phyloP scores from a whole-genome alignment of 2,888 invertebrate genomes.

The Amphipoea oculea region DNA sequence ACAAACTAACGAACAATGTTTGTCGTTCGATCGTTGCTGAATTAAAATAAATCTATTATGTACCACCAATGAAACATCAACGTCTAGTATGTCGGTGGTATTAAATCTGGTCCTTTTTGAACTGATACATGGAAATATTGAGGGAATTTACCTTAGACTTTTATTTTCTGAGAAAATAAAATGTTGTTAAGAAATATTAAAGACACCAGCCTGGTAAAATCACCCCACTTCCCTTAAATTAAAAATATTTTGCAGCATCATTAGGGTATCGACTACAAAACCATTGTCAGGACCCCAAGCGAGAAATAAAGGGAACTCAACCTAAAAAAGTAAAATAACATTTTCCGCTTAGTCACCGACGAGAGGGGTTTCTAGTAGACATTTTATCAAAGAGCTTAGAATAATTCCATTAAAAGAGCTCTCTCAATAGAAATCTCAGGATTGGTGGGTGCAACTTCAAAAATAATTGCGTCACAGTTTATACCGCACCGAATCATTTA shows the following conservation, averaged over 20 bases:
- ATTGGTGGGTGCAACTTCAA: slow-evolving; percentile 15
- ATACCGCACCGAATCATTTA: slow-evolving; percentile 18
- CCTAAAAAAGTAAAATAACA: slow-evolving; percentile 42
- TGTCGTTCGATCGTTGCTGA: background rate
- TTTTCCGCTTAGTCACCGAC: slow-evolving; percentile 50
- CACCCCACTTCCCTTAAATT: slow-evolving; percentile 31
- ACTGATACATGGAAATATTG: background rate
- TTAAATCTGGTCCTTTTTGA: background rate
- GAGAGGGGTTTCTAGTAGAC: slow-evolving; percentile 26
- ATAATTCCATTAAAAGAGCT: slow-evolving; percentile 49
- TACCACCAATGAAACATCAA: background rate
- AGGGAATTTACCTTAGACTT: background rate
- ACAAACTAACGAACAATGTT: too few species aligned
- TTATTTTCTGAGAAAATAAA: background rate
- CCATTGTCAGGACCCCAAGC: slow-evolving; percentile 40
- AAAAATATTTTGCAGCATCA: slow-evolving; percentile 35
- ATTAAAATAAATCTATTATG: background rate
- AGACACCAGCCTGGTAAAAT: slow-evolving; percentile 14
- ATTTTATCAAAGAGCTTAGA: slow-evolving; percentile 48
- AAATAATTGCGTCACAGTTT: slow-evolving; percentile 25
- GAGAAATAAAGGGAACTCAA: slow-evolving; percentile 37
- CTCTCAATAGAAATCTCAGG: slow-evolving; percentile 36
- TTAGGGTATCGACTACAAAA: slow-evolving; percentile 39
- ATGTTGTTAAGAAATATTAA: slow-evolving; percentile 9
- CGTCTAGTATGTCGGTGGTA: too few species aligned